Base-by-base conservation (phyloP, 2,113 vertebrate genomes). In the Takifugu bimaculatus region DNA sequence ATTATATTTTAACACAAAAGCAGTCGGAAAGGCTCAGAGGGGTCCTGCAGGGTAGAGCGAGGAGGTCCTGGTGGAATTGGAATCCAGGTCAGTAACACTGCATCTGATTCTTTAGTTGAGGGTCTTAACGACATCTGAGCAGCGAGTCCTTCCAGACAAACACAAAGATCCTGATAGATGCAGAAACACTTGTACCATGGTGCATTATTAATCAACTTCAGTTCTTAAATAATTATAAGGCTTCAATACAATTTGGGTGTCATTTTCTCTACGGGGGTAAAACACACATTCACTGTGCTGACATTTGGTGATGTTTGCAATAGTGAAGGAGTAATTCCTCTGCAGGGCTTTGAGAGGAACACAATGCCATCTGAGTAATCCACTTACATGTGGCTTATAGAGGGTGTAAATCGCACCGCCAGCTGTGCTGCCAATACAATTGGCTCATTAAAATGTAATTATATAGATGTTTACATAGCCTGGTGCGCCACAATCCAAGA, bases 341-440 rank as follows among this genome's bases (percentile, higher is more conserved):
- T 64, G 53, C 26, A 65, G 57, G 53, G 61, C 70, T 65, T 74
- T 63, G 51, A 51, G 67, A 12, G 15, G 11, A 74, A 64, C 56
- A 57, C 32, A 60, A 35, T 57, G 44, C 42, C 53, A 55, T 57
- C 51, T 60, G 26, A 53, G 45, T 77, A 76, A 86, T 83, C 74
- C 66, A 69, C 61, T 74, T 78, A 78, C 15, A 59, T 63, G 4
- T 71, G 51, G 50, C 52, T 63, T 59, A 68, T 55, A 28, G 67
- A 54, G 68, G 63, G 65, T 61, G 60, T 61, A 54, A 63, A 67
- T 45, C 39, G 45, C 50, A 52, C n/a, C 57, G 27, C 49, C 67
- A 78, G 48, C 77, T 6, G 11, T 73, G 71, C 74, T 63, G 43
- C 39, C 56, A 43, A 57, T 65, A 68, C 65, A 72, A 63, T 26